Evolutionary conservation across 2,113 vertebrate species (phyloP).

Genomic region (Ursus arctos): DNA sequence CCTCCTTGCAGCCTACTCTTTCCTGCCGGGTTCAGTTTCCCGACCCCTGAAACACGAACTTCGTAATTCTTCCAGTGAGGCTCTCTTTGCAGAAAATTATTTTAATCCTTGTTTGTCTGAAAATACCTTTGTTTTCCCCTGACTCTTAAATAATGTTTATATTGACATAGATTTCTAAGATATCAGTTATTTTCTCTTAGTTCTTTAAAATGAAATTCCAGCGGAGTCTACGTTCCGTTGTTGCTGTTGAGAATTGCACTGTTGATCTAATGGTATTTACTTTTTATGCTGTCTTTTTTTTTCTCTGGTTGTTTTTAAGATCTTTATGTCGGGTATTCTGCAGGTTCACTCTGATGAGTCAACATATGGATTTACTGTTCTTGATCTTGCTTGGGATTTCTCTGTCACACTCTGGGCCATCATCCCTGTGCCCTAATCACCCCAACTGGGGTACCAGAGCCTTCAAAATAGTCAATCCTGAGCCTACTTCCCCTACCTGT

Average conservation of each 20-base stretch:
- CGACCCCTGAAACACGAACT: neutral
- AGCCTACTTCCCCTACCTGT: neutral
- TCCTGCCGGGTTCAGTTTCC: neutral
- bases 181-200: neutral
- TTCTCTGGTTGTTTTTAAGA: neutral
- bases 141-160: neutral
- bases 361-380: neutral
- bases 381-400: neutral
- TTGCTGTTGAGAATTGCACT: neutral
- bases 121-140: neutral
- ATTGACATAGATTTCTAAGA: neutral
- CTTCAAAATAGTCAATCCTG: neutral
- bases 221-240: neutral
- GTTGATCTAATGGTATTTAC: neutral
- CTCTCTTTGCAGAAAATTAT: neutral
- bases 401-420: neutral
- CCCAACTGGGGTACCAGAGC: neutral
- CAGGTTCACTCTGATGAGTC: neutral
- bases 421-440: neutral
- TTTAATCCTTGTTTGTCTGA: neutral
- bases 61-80: neutral
- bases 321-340: neutral
- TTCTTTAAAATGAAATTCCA: neutral
- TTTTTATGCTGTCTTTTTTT: neutral
- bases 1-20: neutral